These are phyloP conservation scores for Heliothis virescens DNA, from an alignment of 1,140 invertebrate genomes.

Conservation along the genomic window DNA sequence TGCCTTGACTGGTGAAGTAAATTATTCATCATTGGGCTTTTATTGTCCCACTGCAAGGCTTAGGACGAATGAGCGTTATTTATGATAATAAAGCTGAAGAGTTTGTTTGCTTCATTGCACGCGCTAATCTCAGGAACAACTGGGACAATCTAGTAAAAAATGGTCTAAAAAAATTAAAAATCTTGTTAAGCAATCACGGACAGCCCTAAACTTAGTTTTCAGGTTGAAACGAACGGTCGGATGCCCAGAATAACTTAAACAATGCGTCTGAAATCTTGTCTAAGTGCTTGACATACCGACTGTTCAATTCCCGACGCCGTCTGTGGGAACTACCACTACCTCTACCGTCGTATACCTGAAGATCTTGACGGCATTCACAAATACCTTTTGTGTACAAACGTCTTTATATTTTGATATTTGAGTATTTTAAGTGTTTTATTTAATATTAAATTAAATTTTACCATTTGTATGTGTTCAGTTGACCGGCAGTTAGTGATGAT, in stretches of 20 bases:
- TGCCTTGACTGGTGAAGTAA: not conserved
- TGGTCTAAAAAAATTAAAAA: not conserved
- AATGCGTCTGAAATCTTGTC: constrained; percentile 84
- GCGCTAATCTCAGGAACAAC: no score
- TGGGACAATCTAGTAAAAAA: no score
- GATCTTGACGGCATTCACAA: not conserved
- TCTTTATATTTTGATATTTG: not conserved
- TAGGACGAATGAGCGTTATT: no score
- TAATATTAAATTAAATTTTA: no score
- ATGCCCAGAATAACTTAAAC: constrained; percentile 79
- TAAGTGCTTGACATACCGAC: constrained; percentile 81
- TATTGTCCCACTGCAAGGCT: no score
- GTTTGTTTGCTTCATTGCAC: no score
- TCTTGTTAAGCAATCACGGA: not conserved
- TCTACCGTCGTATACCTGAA: not conserved
- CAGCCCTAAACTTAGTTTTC: constrained; percentile 66
- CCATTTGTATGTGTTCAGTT: no score
- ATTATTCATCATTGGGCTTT: not conserved
- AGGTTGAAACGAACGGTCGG: constrained; percentile 63
- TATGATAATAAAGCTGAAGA: no score
- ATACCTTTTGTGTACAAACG: not conserved
- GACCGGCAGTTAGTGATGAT: no score
- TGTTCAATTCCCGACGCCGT: constrained; percentile 68
- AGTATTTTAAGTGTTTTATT: no score
- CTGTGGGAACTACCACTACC: constrained; percentile 57